Base-by-base conservation (phyloP, 2,888 invertebrate species). In the Itoplectis maculator region DNA sequence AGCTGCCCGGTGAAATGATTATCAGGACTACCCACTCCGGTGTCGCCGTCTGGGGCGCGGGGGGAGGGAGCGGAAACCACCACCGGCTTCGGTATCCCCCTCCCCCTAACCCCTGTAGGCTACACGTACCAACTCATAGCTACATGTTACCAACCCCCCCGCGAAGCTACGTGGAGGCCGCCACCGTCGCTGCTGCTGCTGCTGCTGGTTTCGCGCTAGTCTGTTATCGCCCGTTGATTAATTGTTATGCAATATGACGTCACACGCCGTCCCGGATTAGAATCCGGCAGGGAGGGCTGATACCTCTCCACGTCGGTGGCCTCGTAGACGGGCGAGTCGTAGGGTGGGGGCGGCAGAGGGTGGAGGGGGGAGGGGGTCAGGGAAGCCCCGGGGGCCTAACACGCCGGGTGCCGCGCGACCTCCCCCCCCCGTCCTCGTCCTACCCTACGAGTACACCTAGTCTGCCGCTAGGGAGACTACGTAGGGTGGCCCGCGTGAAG, bases 231-330 rank as follows among this genome's bases (percentile, higher is more conserved):
- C 89, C 92, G 90, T 91, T 92, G 92, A 93, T 93, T 93, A 93
- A 92, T 93, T 92, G 92, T 92, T 92, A 93, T 93, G 92, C 92
- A 93, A 93, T 92, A 93, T 92, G 92, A 92, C 92, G 92, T 92
- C 91, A 92, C 91, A 92, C 90, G 88, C 88, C 88, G 89, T 87
- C 86, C 89, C 89, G 92, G 92, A 92, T 92, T 92, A 92, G 92
- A 91, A 91, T 90, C 84, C 90, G 86, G 88, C 87, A 89, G 87
- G 87, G 88, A 84, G 86, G 81, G 42, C 29, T 83, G 72, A 81
- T 83, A 70, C 86, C 86, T 77, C 86, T 77, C 73, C 40, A 65
- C 56, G 72, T 72, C 82, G 82, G 68, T 75, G 79, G 79, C 76
- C 76, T 77, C 78, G 79, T 81, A 73, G 82, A 82, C 82, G 76